These are phyloP conservation scores for Apamea monoglypha DNA, from an alignment of 2,888 invertebrate genomes.

Conservation along the genomic window DNA sequence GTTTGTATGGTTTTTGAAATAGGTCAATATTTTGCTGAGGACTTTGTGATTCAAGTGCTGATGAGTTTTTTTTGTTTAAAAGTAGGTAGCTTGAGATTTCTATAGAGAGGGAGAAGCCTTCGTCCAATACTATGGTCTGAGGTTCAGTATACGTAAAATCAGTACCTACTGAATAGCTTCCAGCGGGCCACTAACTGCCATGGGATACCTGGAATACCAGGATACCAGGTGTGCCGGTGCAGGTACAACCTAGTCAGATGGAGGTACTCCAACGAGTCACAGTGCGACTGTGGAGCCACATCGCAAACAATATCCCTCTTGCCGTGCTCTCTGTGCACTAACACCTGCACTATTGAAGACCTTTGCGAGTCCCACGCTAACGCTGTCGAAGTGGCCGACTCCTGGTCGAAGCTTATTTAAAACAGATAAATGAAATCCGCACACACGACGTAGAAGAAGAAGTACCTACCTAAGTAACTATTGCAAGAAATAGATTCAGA, in stretches of 20 bases:
- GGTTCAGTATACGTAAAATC: neutral
- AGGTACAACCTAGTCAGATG: neutral
- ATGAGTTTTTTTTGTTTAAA: neutral
- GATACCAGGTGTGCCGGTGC: neutral
- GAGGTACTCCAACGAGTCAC: no score
- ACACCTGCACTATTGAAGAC: no score
- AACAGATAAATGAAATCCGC: neutral
- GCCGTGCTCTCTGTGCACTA: no score
- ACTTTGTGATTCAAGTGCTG: neutral
- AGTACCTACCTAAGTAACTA: neutral
- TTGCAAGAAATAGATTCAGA: neutral
- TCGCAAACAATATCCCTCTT: no score
- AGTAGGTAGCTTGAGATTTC: neutral
- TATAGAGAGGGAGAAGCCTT: neutral
- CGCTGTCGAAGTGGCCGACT: no score
- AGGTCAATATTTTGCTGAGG: conserved; percentile 18
- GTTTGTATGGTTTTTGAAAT: conserved; percentile 33
- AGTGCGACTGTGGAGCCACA: no score
- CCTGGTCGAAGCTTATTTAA: no score
- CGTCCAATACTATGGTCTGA: neutral
- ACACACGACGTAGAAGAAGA: no score
- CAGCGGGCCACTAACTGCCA: no score
- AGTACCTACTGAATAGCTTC: no score
- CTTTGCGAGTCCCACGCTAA: no score
- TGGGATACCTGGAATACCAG: no score